Evolutionary conservation across 2,113 vertebrate genomes (phyloP), one percentile per base, ranked within the genome.

Genomic region (Corynorhinus townsendii): DNA sequence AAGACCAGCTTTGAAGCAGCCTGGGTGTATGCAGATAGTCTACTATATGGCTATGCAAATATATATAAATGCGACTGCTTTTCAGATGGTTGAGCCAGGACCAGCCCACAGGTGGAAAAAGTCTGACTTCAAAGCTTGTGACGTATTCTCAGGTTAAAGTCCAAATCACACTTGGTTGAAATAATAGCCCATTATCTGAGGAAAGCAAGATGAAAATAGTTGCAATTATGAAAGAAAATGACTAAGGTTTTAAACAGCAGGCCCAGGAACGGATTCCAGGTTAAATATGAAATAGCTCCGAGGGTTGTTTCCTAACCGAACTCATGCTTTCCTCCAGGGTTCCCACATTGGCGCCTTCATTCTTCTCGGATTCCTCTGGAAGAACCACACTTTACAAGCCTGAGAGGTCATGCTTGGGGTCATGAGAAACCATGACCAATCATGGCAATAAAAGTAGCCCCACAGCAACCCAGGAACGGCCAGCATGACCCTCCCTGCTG

Each of bases 131-230:
- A 86, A 94, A 89, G 69, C 56, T 80, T 28, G 4, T 56, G 33
- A 35, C 35, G 10, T 79, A 52, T 92, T 94, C 86, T 91, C 89
- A 86, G 73, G 62, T 93, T 86, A n/a, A 93, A 94, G 26, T 89
- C 38, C 90, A 88, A 30, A 77, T 82, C 66, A 43, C 56, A 20
- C 6, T 88, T 86, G 52, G 77, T 81, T 77, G n/a, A 92, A 94
- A 94, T 86, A 64, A 93, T 87, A 79, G 30, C 69, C 68, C 59
- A 56, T 33, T 87, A 68, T 30, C 86, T 83, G 62, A 86, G 77
- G 52, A 71, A 88, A 92, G 56, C 9, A 43, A 88, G 40, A 72
- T 89, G 68, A n/a, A 92, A 85, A 93, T 22, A 64, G 49, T 62
- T 75, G 24, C 64, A 33, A 17, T 68, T n/a, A n/a, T n/a, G 33